Base-by-base conservation (phyloP, 2,797 vertebrate genomes). In the Denticeps clupeoides region DNA sequence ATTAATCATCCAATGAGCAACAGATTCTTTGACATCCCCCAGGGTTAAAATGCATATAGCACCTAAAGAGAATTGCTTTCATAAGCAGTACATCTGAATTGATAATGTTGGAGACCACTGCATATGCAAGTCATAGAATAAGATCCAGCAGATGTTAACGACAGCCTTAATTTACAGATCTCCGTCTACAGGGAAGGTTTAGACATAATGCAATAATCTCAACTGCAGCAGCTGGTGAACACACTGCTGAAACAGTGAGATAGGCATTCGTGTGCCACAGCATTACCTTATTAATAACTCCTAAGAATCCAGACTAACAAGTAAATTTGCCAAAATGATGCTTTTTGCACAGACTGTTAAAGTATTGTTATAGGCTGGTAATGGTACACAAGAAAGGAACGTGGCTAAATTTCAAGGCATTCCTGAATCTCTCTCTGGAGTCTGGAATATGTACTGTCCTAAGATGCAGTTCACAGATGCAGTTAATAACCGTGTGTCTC, bases 1-100 rank as follows among this genome's bases (percentile, higher is more conserved):
- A n/a, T n/a, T n/a, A n/a, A n/a, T n/a, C n/a, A n/a, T n/a, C n/a
- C n/a, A n/a, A n/a, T n/a, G n/a, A n/a, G n/a, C n/a, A n/a, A n/a
- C n/a, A n/a, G n/a, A n/a, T n/a, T n/a, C n/a, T n/a, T 71, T 69
- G 65, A 68, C 42, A 63, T 66, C 41, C 54, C 24, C 15, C 35
- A 64, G 63, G 65, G 52, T 10, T 18, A 38, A 64, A 69, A 62
- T 65, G 58, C 60, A 67, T 71, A 66, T 66, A 67, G 65, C 33
- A 12, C 51, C 69, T 64, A 49, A 69, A 59, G 47, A 23, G 35
- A 29, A 76, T 74, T 42, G 64, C 77, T 38, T 38, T 35, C 18
- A 11, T 8, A 4, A 15, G 15, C 15, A 35, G 32, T 19, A 32
- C 18, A 10, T 35, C 19, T 9, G 4, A 38, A 38, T 38, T 35